Conservation (phyloP, 2,888 invertebrate genomes). For the Latrodectus hesperus region DNA sequence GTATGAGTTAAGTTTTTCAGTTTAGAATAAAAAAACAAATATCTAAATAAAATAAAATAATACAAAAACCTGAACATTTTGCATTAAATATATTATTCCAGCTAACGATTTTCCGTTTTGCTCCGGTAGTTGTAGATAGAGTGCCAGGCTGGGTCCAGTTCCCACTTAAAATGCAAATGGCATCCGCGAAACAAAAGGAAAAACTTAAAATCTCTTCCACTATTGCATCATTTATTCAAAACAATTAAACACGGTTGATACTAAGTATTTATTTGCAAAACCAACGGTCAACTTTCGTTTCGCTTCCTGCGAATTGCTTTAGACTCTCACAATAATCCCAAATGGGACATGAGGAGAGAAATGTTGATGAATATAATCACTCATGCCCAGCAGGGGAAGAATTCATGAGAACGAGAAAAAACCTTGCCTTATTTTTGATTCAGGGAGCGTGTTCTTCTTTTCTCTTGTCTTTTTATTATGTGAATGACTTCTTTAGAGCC, state of each 20-base stretch:
- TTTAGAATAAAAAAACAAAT: neutral
- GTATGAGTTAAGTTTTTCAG: neutral
- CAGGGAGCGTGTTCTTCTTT: neutral
- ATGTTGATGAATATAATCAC: neutral
- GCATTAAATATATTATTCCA: neutral
- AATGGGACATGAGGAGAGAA: neutral
- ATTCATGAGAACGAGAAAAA: neutral
- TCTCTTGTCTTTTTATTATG: too few relatives aligned
- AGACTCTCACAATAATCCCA: neutral
- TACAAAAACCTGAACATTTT: neutral
- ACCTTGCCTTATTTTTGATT: neutral
- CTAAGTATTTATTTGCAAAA: neutral
- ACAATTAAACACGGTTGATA: constrained; percentile 16
- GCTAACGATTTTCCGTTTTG: neutral
- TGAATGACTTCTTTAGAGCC: too few relatives aligned
- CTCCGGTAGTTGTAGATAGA: neutral
- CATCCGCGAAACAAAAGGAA: neutral
- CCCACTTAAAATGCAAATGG: constrained; percentile 24
- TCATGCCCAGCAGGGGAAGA: neutral
- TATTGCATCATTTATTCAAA: constrained; percentile 11
- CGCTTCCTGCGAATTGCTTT: neutral
- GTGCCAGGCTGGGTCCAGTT: neutral
- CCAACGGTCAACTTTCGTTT: neutral
- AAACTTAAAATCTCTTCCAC: neutral
- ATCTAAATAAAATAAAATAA: neutral